A percentile compares a stretch with the other conserved stretches of the same genome.
Conservation (phyloP, 2,113 vertebrate species). For the Charadrius vociferus region DNA sequence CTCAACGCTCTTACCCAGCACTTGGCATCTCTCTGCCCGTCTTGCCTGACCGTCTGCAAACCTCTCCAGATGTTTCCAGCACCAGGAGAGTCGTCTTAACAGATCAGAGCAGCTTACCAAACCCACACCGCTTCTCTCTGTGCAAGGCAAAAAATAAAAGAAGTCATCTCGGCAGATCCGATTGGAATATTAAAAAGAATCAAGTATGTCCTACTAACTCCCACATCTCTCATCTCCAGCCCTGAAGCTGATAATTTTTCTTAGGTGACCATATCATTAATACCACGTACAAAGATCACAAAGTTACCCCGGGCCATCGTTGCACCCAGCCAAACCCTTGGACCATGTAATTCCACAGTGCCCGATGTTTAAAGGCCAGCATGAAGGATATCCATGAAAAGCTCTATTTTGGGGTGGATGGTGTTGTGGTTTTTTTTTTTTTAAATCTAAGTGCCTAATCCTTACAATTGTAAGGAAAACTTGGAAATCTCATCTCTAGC, state of each 20-base stretch:
- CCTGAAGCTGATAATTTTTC: neutral
- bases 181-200: neutral
- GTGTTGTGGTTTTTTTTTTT: too few relatives aligned
- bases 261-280: neutral
- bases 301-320: fast-evolving
- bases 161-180: neutral
- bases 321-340: neutral
- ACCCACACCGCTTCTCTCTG: neutral
- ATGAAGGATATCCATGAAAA: neutral
- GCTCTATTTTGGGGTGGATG: neutral
- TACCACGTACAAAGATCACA: neutral
- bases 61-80: neutral
- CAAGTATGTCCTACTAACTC: neutral
- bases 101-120: neutral
- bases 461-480: neutral
- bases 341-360: neutral
- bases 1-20: neutral
- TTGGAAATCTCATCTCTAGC: neutral
- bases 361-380: neutral
- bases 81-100: neutral
- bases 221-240: neutral
- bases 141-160: neutral
- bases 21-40: neutral
- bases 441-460: neutral
- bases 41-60: neutral